Percentiles rank a stretch among this genome's conserved stretches.
Conservation (phyloP, 2,888 invertebrate species). For the Ormia ochracea region DNA sequence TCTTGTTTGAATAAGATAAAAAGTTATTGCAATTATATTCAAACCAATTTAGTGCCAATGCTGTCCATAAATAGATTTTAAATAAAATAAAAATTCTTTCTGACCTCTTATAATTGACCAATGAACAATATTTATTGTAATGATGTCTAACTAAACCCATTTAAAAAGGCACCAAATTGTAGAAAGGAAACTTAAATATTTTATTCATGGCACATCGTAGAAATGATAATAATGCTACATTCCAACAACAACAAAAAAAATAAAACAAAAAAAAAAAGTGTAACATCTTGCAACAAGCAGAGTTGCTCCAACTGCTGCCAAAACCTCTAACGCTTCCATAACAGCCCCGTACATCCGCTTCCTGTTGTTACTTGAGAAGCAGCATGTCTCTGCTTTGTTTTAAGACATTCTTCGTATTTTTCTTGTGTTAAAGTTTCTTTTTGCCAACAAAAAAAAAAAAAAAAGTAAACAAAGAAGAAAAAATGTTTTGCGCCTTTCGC, state of each 20-base stretch:
- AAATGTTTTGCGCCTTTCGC: neutral
- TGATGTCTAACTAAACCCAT: conserved; percentile 15
- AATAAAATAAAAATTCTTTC: conserved; percentile 13
- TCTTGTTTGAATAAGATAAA: neutral
- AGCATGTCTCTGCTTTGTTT: conserved; percentile 29
- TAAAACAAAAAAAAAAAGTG: too few species aligned
- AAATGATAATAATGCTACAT: conserved; percentile 63
- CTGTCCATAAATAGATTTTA: neutral
- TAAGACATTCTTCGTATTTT: conserved; percentile 31
- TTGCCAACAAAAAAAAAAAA: too few species aligned
- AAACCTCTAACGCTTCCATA: conserved; percentile 16
- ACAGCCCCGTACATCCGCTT: conserved; percentile 49
- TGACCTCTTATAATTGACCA: conserved; percentile 51
- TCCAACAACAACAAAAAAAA: too few species aligned
- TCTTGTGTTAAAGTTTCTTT: neutral
- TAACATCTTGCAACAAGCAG: conserved; percentile 39
- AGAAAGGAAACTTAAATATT: conserved; percentile 58
- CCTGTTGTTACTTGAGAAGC: conserved; percentile 40
- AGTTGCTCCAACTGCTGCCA: neutral
- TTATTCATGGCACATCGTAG: conserved; percentile 64
- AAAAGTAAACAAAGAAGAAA: too few species aligned
- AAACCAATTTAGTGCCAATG: conserved; percentile 8
- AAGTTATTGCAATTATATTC: conserved; percentile 14
- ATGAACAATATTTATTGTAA: conserved; percentile 47
- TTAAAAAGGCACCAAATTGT: neutral